Conservation (phyloP, 2,113 vertebrate species). For the Calyptommatus sinebrachiatus region DNA sequence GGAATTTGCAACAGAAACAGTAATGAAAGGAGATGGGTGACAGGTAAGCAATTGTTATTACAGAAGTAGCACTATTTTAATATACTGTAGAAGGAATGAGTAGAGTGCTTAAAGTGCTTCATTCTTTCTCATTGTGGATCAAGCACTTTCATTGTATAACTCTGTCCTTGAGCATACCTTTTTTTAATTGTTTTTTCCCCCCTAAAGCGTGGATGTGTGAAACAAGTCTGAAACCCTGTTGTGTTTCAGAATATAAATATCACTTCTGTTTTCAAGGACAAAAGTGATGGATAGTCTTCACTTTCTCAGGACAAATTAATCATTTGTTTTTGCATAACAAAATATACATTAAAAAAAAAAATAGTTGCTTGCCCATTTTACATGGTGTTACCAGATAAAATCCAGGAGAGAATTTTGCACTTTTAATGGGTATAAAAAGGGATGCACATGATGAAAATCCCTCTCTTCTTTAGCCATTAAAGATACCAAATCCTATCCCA, state of each 20-base stretch:
- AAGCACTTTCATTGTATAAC: neutral
- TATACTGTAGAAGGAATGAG: too few species aligned
- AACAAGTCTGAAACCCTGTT: neutral
- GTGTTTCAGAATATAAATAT: accelerated
- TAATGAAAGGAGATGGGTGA: too few species aligned
- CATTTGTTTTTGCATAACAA: neutral
- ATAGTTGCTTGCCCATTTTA: neutral
- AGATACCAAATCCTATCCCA: too few species aligned
- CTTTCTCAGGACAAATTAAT: constrained; percentile 12
- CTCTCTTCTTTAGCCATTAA: too few species aligned
- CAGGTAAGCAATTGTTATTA: too few species aligned
- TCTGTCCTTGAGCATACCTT: neutral
- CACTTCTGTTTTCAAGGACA: neutral
- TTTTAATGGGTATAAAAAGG: too few species aligned
- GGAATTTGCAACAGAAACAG: too few species aligned
- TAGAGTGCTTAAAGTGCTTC: neutral
- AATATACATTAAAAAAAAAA: neutral
- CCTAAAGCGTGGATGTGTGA: neutral
- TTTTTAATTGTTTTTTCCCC: neutral
- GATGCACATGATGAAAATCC: too few species aligned
- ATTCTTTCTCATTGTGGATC: neutral
- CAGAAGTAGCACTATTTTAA: too few species aligned
- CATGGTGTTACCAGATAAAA: too few species aligned
- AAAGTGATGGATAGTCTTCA: neutral
- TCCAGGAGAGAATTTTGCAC: too few species aligned